Conservation (phyloP, 2,797 vertebrate species). For the Myotis findleyi region DNA sequence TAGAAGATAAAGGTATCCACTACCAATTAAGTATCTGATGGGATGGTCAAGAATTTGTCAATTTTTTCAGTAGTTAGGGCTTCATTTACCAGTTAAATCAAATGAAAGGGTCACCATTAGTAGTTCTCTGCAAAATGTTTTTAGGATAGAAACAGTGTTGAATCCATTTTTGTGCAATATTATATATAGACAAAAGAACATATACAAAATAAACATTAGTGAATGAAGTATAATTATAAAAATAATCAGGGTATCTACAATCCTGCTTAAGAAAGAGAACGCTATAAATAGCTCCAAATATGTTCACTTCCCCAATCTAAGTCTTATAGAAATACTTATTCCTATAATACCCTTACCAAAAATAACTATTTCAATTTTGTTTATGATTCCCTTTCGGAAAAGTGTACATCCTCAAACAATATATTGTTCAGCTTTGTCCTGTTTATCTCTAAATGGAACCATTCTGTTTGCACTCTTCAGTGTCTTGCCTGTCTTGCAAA, state of each 20-base stretch:
- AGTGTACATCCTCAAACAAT: neutral
- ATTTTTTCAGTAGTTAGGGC: neutral
- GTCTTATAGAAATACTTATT: neutral
- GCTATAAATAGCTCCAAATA: neutral
- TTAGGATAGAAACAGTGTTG: neutral
- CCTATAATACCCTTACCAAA: neutral
- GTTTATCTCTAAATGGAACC: conserved; percentile 13
- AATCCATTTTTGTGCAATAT: neutral
- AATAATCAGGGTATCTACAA: neutral
- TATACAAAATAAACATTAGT: neutral
- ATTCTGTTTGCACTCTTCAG: neutral
- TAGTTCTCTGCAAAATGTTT: neutral
- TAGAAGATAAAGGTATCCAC: neutral
- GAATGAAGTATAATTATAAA: neutral
- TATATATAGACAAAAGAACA: neutral
- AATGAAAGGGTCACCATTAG: neutral
- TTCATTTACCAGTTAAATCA: neutral
- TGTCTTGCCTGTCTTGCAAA: neutral
- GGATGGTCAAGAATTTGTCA: neutral
- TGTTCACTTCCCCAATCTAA: neutral
- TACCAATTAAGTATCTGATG: neutral
- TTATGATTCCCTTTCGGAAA: conserved; percentile 10
- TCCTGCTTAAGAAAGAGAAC: conserved; percentile 1
- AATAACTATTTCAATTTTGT: neutral
- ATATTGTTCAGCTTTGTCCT: neutral